Percentiles rank a stretch among this genome's conserved stretches.
These are phyloP conservation scores for Rhinatrema bivittatum DNA, from an alignment of 2,797 vertebrate species.

Conservation along the genomic window DNA sequence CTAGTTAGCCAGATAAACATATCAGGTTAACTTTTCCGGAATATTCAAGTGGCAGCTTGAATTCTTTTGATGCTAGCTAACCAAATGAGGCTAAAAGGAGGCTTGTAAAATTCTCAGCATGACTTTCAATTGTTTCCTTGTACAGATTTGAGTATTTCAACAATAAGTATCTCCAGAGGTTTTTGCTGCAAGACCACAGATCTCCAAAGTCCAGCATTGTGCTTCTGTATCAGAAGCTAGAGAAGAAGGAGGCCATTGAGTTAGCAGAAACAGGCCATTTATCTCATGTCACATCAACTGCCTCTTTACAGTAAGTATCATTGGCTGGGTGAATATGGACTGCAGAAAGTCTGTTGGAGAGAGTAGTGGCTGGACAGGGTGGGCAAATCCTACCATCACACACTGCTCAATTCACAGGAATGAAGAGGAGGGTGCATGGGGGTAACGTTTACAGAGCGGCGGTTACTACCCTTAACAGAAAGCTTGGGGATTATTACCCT, in stretches of 20 bases:
- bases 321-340: not conserved
- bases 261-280: conserved; percentile 46
- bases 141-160: conserved; percentile 67
- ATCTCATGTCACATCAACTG: not conserved
- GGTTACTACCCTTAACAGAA: too few species aligned
- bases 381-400: not conserved
- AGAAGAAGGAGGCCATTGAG: conserved; percentile 51
- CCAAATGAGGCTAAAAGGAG: too few species aligned
- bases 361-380: not conserved
- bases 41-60: too few species aligned
- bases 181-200: conserved; percentile 65
- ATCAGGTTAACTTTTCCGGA: too few species aligned
- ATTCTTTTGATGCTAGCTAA: too few species aligned
- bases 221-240: conserved; percentile 72
- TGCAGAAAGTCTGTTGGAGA: not conserved
- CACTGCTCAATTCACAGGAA: too few species aligned
- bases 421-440: too few species aligned
- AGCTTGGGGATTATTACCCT: too few species aligned
- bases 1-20: too few species aligned
- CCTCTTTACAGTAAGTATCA: conserved; percentile 34
- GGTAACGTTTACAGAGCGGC: too few species aligned
- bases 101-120: too few species aligned
- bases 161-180: conserved; percentile 67
- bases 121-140: too few species aligned
- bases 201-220: conserved; percentile 72